Base-by-base conservation (phyloP, 2,113 vertebrate species). In the Otus sunia region DNA sequence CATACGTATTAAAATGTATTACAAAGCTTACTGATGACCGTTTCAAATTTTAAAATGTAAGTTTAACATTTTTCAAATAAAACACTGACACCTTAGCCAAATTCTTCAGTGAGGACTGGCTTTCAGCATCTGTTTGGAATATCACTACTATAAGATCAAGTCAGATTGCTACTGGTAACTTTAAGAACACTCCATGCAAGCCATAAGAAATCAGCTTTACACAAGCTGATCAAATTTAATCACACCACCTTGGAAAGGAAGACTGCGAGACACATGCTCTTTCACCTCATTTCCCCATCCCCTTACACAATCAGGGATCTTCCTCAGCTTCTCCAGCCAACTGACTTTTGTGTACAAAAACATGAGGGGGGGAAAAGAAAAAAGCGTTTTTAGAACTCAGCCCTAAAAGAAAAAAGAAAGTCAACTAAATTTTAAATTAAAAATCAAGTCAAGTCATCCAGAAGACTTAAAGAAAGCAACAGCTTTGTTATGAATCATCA, bases 281-380 rank as follows among this genome's bases (percentile, higher is more conserved):
- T 98, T 99, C 98, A 98, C 97, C 85, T 92, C 97, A 96, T 92
- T 96, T 96, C 98, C 98, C 97, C 99, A 98, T 92, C 96, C 98
- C 98, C 98, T 95, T 86, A 99, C 95, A 96, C 97, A 98, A 94
- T 93, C 98, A 75, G 98, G 98, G 97, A 99, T 98, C 96, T 97
- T 99, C 99, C 98, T 98, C 96, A 98, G 97, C 98, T 98, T 98
- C 98, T 98, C 98, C 98, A 97, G 97, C 98, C 98, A 98, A 97
- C 91, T 98, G 98, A 97, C 98, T 99, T 98, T 97, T 79, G 90
- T 88, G 73, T 95, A 96, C 86, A 97, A 96, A 97, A 94, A 97
- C 92, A 97, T 14, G 4, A 18, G 5, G 20, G 76, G 25, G 21
- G 1, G 1, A n/a, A 47, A 60, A 66, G 47, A 49, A 39, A 63